These are phyloP conservation scores for Threskiornis aethiopicus DNA, from an alignment of 2,797 vertebrate species.

Conservation along the genomic window DNA sequence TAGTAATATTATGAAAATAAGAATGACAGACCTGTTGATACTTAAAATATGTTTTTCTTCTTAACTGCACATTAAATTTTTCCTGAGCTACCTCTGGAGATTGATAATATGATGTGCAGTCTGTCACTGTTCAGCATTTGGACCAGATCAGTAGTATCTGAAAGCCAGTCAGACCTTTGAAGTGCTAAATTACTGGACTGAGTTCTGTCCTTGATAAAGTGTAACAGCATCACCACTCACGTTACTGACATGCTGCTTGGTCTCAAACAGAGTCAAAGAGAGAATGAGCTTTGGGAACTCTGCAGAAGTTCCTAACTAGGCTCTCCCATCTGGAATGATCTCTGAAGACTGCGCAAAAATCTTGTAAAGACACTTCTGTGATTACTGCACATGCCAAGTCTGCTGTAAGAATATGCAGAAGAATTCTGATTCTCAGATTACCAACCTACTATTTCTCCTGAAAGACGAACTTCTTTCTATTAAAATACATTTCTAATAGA, in stretches of 20 bases:
- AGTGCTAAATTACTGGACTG: neutral
- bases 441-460: neutral
- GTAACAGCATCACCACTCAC: neutral
- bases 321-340: neutral
- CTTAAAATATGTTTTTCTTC: neutral
- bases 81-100: neutral
- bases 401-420: neutral
- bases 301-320: neutral
- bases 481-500: neutral
- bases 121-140: neutral
- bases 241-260: neutral
- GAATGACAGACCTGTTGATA: neutral
- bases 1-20: neutral
- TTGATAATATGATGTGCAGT: neutral
- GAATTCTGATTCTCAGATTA: neutral
- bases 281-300: neutral
- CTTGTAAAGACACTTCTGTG: neutral
- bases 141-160: neutral
- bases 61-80: neutral
- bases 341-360: neutral
- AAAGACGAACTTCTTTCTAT: neutral
- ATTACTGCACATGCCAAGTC: neutral
- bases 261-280: neutral
- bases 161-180: neutral
- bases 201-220: neutral